Conservation (phyloP, 2,797 vertebrate genomes). For the Gymnocypris eckloni region DNA sequence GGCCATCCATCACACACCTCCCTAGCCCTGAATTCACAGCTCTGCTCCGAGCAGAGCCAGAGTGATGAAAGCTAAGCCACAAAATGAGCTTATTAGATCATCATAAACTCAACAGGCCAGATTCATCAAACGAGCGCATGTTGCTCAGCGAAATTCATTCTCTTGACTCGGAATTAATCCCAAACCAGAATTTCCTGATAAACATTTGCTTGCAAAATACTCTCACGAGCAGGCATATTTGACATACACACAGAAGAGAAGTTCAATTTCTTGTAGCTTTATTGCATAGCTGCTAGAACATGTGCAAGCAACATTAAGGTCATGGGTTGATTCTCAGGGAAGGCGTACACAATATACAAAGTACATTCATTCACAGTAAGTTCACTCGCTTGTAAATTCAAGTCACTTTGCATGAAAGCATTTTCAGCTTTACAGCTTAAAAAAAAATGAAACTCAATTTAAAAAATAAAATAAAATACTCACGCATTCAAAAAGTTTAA, state of each 20-base stretch:
- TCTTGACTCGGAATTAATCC: constrained; percentile 50
- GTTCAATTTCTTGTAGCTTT: constrained; percentile 34
- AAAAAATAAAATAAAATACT: background rate
- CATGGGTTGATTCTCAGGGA: background rate
- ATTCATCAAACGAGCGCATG: constrained; percentile 60
- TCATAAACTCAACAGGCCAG: constrained; percentile 63
- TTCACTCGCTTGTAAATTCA: background rate
- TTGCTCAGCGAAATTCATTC: constrained; percentile 58
- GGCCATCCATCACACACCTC: constrained; percentile 64
- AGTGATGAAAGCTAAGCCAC: constrained; percentile 54
- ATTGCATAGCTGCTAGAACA: background rate
- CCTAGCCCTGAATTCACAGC: constrained; percentile 62
- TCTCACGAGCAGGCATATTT: constrained; percentile 22
- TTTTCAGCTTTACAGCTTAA: background rate
- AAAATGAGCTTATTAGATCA: constrained; percentile 66
- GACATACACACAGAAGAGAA: constrained; percentile 16
- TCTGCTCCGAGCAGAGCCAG: constrained; percentile 46
- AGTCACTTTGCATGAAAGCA: background rate
- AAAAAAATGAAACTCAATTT: background rate
- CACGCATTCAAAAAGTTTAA: background rate
- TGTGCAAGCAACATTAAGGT: background rate
- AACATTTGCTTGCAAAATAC: constrained; percentile 46
- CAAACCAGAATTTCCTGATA: constrained; percentile 43
- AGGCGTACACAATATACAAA: background rate
- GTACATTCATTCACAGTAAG: background rate